These are phyloP conservation scores for Mus spicilegus DNA, from an alignment of 2,113 vertebrate species.

Conservation along the genomic window DNA sequence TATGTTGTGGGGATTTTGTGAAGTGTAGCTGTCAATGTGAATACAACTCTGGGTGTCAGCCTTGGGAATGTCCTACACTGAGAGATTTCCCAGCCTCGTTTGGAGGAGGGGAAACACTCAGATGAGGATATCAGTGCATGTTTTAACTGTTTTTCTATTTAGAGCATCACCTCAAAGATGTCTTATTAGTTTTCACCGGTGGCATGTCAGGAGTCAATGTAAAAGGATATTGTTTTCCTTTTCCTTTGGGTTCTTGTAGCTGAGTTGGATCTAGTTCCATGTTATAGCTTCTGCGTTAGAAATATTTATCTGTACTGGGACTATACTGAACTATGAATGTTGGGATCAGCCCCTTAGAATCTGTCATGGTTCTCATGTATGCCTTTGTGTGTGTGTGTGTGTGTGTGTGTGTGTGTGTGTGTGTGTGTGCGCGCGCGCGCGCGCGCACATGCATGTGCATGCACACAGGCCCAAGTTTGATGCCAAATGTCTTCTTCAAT, in stretches of 20 bases:
- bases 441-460: not conserved
- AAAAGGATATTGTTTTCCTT: not conserved
- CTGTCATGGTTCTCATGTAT: not conserved
- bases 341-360: not conserved
- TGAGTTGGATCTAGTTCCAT: not conserved
- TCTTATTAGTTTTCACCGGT: conserved; percentile 14
- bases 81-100: not conserved
- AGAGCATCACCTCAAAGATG: not conserved
- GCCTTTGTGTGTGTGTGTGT: not conserved
- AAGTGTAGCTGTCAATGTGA: not conserved
- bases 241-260: not conserved
- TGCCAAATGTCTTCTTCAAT: not conserved
- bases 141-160: conserved; percentile 12
- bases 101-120: not conserved
- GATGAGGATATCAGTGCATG: not conserved
- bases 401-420: not conserved
- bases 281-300: not conserved
- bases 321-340: too few relatives aligned
- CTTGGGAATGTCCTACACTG: fast-evolving
- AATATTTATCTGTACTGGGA: not conserved
- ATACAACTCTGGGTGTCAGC: not conserved
- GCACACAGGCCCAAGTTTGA: not conserved
- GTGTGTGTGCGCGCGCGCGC: not conserved
- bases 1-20: not conserved
- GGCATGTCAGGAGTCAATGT: not conserved